Evolutionary conservation across 2,888 invertebrate species (phyloP), one percentile per base, ranked within the genome.

Genomic region (Phlogophora meticulosa): DNA sequence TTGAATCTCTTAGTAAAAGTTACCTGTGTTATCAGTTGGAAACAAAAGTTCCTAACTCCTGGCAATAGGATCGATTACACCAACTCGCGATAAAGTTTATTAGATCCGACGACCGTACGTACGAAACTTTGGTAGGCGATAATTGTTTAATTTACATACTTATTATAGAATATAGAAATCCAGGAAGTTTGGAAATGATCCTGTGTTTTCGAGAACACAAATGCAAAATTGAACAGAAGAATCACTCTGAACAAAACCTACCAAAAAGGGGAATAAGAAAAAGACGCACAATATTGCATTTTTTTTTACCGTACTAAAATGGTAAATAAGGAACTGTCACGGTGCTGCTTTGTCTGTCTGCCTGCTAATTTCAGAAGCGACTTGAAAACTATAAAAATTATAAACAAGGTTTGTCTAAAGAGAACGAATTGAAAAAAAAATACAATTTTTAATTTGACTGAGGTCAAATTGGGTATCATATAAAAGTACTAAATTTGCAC

Each of bases 81-180:
- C 22, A 22, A 48, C 34, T 61, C 38, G 4, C 10, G 42, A 10
- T 28, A 9, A 48, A 73, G 38, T 61, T 73, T n/a, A 52, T 55
- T 64, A 55, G 34, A 55, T 40, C 45, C 9, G 20, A 17, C 28
- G 40, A 34, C 11, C 32, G 2, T 28, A 28, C n/a, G 52, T n/a
- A 56, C 9, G 32, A 52, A 72, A 68, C 38, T 73, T 73, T 22
- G 52, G 17, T 42, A 40, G 52, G 17, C 43, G 72, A 67, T 67
- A 72, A 73, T 73, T 74, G 56, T 53, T 40, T 60, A 48, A 71
- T 71, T 72, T 53, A 57, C 64, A 64, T 72, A 72, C 51, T 71
- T 71, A 71, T 56, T 56, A 40, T 15, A 11, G 32, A 28, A 22
- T 52, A 36, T 36, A 13, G 20, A 42, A 56, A 46, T 42, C 40